Conservation (phyloP, 2,113 vertebrate species). For the Siphamia tubifer region DNA sequence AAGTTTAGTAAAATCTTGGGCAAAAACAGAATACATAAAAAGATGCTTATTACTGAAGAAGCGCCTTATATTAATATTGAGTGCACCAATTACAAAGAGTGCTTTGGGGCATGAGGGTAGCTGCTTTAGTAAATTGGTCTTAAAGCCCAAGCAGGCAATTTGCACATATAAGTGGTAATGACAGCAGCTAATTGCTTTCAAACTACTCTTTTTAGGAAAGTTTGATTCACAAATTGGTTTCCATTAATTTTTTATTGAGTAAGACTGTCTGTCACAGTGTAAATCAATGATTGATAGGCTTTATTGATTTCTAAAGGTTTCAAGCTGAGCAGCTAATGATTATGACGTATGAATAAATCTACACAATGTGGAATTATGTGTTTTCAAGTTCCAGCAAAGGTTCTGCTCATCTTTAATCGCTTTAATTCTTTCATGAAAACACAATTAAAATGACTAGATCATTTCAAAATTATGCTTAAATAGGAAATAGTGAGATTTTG, state of each 20-base stretch:
- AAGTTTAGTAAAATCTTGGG: neutral
- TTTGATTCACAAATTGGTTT: slow-evolving; percentile 6
- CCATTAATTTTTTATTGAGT: neutral
- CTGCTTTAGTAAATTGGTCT: slow-evolving; percentile 31
- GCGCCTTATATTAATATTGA: slow-evolving; percentile 31
- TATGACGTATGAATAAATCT: too few species aligned
- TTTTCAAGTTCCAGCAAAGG: too few species aligned
- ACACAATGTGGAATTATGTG: too few species aligned
- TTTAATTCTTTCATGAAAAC: too few species aligned
- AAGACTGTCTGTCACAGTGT: neutral
- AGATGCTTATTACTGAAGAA: slow-evolving; percentile 22
- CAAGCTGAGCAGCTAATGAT: neutral
- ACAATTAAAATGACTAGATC: too few species aligned
- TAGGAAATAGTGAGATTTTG: too few species aligned
- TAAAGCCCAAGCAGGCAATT: slow-evolving; percentile 37
- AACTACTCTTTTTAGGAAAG: slow-evolving; percentile 1
- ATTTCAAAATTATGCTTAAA: too few species aligned
- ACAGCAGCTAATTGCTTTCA: slow-evolving; percentile 23
- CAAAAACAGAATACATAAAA: slow-evolving; percentile 3
- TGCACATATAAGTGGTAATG: slow-evolving; percentile 26
- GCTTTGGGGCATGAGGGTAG: slow-evolving; percentile 8
- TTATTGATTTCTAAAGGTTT: neutral
- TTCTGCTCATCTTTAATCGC: too few species aligned
- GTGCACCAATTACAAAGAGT: slow-evolving; percentile 35
- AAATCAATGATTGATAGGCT: neutral